Evolutionary conservation across 2,888 invertebrate genomes (phyloP).

Genomic region (Strigamia transsilvanica): DNA sequence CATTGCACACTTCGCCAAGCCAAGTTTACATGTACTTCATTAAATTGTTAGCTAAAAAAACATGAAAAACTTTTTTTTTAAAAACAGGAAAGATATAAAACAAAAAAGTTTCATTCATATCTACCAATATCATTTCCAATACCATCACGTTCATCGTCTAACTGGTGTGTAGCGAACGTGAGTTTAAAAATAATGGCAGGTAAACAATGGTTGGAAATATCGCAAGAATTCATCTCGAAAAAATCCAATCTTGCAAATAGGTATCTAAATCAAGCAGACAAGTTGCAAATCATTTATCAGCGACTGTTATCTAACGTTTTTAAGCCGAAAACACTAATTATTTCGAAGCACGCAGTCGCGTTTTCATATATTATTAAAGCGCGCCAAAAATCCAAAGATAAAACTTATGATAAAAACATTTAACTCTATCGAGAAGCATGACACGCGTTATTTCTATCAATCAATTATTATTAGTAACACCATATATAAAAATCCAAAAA

Average conservation of each 20-base stretch:
- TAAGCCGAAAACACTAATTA: background rate
- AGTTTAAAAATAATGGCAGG: background rate
- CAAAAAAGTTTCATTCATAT: too few relatives aligned
- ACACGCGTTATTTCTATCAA: constrained; percentile 10
- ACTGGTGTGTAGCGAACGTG: background rate
- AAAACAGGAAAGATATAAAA: too few relatives aligned
- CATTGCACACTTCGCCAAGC: background rate
- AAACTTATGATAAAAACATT: background rate
- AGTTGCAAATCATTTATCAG: constrained; percentile 35
- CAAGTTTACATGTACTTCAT: background rate
- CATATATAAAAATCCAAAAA: too few relatives aligned
- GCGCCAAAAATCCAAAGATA: constrained; percentile 32
- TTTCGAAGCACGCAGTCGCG: constrained; percentile 5
- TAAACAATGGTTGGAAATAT: constrained; percentile 8
- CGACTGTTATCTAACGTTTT: constrained; percentile 11
- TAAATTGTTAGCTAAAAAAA: too few relatives aligned
- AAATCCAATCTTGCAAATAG: constrained; percentile 14
- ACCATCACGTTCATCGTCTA: too few relatives aligned
- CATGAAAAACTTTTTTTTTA: too few relatives aligned
- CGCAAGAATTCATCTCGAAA: background rate
- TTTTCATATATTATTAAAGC: constrained; percentile 34
- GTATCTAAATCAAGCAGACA: constrained; percentile 26
- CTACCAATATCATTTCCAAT: too few relatives aligned
- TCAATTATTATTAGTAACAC: too few relatives aligned
- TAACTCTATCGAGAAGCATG: background rate